Percentiles rank a stretch among this genome's conserved stretches.
phyloP scores from a whole-genome alignment of 2,797 vertebrate genomes.

The Tapera naevia region DNA sequence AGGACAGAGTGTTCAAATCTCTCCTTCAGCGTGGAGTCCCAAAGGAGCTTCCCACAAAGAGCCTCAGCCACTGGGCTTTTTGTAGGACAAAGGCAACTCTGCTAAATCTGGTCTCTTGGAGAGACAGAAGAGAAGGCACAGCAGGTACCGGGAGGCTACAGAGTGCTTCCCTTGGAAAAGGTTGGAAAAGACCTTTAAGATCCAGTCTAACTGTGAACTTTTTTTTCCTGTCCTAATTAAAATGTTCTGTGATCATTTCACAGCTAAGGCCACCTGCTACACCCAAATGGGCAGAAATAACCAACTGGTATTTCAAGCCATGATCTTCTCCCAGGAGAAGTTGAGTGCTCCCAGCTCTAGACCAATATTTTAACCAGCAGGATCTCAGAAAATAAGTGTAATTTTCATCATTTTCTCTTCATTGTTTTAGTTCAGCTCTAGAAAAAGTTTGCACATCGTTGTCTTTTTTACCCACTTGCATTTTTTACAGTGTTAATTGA shows the following conservation, averaged over 20 bases:
- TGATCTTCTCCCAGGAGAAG: background rate
- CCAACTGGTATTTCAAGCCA: background rate
- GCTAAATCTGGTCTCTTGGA: accelerated
- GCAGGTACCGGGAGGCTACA: background rate
- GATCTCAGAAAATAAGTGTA: background rate
- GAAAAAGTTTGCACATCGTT: background rate
- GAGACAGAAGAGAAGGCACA: accelerated
- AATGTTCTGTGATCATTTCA: background rate
- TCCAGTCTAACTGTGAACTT: background rate
- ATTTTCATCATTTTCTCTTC: accelerated
- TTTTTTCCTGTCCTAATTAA: background rate
- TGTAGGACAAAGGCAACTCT: accelerated
- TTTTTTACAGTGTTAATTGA: background rate
- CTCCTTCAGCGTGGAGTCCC: background rate
- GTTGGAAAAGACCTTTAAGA: no score
- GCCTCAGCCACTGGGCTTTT: background rate
- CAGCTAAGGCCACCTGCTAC: background rate
- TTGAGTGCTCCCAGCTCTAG: background rate
- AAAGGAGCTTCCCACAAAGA: accelerated
- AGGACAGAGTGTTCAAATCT: background rate
- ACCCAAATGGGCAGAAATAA: background rate
- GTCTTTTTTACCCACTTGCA: background rate
- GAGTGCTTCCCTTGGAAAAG: background rate
- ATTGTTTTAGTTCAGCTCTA: background rate
- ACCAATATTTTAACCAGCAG: background rate